Percentiles rank a stretch among this genome's conserved stretches.
phyloP scores from a whole-genome alignment of 2,113 vertebrate genomes.

The Dipodomys stephensi region DNA sequence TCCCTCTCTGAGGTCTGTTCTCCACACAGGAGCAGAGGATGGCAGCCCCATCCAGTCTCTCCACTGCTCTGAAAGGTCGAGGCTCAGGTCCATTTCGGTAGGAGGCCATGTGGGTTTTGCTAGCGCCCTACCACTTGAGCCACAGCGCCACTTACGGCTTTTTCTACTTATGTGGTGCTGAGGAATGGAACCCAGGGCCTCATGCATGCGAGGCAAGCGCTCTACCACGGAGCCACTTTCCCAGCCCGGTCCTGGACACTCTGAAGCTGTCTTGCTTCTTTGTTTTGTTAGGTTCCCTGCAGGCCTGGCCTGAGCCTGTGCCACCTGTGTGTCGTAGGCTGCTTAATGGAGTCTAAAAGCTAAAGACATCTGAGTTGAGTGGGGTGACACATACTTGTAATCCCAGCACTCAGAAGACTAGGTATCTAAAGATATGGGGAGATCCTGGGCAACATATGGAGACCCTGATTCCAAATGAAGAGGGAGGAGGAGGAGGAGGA shows the following conservation, averaged over 20 bases:
- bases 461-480: too few species aligned
- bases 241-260: neutral
- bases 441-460: neutral
- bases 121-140: neutral
- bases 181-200: too few species aligned
- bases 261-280: neutral
- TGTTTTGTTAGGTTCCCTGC: neutral
- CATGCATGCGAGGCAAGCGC: too few species aligned
- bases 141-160: too few species aligned
- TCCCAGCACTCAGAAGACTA: neutral
- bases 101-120: neutral
- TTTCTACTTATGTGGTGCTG: too few species aligned
- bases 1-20: neutral
- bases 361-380: neutral
- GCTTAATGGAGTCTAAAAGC: neutral
- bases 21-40: neutral
- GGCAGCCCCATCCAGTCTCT: accelerated
- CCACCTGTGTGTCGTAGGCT: neutral
- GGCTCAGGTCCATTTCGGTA: neutral
- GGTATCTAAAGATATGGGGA: neutral
- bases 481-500: too few species aligned
- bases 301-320: neutral
- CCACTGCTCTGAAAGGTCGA: neutral
- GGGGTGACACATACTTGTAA: neutral
- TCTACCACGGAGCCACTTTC: neutral